Evolutionary conservation across 2,888 invertebrate genomes (phyloP).

Genomic region (Epinotia bilunana): DNA sequence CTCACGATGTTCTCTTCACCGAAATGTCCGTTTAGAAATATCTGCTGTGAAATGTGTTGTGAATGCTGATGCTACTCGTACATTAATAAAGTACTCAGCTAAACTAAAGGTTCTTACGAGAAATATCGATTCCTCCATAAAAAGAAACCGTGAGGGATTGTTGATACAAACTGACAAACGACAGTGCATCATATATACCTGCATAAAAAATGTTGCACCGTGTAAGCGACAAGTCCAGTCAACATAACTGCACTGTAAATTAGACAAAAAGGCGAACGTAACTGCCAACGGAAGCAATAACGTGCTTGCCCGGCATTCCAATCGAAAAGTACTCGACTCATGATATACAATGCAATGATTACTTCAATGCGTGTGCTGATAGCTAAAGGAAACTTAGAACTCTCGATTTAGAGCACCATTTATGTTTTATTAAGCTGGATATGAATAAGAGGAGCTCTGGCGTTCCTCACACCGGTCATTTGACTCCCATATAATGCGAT

Average conservation of each 20-base stretch:
- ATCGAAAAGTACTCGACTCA: neutral
- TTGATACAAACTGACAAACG: neutral
- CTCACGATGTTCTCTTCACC: no score
- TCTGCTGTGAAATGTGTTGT: no score
- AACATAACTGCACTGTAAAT: slow-evolving; percentile 19
- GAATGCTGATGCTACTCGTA: no score
- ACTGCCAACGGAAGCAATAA: slow-evolving; percentile 25
- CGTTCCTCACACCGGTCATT: no score
- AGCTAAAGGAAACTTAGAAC: neutral
- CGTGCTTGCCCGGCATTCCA: neutral
- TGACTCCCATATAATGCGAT: no score
- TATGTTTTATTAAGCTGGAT: no score
- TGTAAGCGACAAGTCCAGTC: slow-evolving; percentile 3
- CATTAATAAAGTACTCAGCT: no score
- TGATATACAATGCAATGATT: neutral
- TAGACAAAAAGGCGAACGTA: slow-evolving; percentile 18
- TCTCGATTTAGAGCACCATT: no score
- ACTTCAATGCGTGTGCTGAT: neutral
- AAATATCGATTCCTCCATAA: neutral
- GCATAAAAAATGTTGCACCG: neutral
- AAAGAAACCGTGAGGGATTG: neutral
- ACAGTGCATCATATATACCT: neutral
- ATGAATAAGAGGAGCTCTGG: no score
- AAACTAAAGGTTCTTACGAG: no score
- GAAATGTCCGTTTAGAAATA: no score